Evolutionary conservation across 2,113 vertebrate genomes (phyloP).

Genomic region (Cavia aperea): DNA sequence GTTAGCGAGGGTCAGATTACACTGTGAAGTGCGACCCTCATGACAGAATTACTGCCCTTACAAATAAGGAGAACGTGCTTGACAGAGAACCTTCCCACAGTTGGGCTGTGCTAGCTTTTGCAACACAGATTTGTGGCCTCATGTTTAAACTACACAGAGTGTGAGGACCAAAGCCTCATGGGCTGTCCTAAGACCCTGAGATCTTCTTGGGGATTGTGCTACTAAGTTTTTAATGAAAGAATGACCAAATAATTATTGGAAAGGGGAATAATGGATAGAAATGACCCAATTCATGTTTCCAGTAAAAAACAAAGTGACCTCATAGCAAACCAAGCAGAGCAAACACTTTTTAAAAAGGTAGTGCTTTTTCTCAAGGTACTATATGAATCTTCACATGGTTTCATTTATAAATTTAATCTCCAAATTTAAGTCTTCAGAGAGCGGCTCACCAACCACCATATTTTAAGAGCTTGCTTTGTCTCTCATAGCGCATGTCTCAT

Average conservation of each 20-base stretch:
- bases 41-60: no score
- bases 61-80: no score
- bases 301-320: not conserved
- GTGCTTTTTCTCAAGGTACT: not conserved
- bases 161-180: not conserved
- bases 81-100: no score
- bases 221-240: not conserved
- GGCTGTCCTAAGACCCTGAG: not conserved
- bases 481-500: not conserved
- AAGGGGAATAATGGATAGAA: not conserved
- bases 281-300: not conserved
- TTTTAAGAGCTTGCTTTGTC: not conserved
- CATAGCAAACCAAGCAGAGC: not conserved
- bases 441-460: not conserved
- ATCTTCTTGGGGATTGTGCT: not conserved
- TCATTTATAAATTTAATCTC: not conserved
- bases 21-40: no score
- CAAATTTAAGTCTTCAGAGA: not conserved
- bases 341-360: not conserved
- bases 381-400: not conserved
- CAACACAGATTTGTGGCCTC: not conserved
- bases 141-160: not conserved
- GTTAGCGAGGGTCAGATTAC: not conserved
- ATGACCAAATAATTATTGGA: not conserved
- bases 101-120: accelerated